Conservation (phyloP, 1,140 invertebrate species). For the Heliconius eleuchia region DNA sequence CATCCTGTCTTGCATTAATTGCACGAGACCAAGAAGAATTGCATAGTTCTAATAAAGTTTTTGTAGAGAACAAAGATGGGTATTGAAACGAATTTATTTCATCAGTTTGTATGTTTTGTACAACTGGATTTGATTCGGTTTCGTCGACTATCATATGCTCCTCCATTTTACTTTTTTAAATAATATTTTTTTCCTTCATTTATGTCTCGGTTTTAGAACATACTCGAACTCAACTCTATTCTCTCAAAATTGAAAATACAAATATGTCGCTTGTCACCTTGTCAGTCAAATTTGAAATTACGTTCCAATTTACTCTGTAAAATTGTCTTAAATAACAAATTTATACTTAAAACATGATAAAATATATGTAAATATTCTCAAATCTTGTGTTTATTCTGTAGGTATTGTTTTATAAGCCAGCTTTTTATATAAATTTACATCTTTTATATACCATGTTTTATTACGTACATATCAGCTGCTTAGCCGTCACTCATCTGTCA, state of each 20-base stretch:
- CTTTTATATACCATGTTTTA: neutral
- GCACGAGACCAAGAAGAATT: constrained; percentile 71
- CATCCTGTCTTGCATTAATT: constrained; percentile 47
- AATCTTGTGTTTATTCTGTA: neutral
- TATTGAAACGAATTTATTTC: constrained; percentile 31
- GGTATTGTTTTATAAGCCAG: neutral
- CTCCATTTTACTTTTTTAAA: neutral
- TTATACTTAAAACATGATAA: neutral
- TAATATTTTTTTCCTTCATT: neutral
- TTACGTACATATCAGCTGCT: constrained; percentile 32
- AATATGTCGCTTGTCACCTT: neutral
- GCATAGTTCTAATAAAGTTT: constrained; percentile 73
- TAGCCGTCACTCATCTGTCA: constrained; percentile 27
- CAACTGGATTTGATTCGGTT: neutral
- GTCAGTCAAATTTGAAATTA: neutral
- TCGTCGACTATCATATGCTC: neutral
- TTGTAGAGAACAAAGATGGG: constrained; percentile 60
- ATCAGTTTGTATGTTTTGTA: neutral
- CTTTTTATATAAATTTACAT: neutral
- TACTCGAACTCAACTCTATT: neutral
- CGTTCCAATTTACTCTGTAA: neutral
- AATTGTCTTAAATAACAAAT: neutral
- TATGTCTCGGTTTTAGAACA: neutral
- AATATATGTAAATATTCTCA: neutral
- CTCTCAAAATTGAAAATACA: neutral